A percentile compares a stretch with the other conserved stretches of the same genome.
Conservation (phyloP, 2,797 vertebrate genomes). For the Myotis pilosus region DNA sequence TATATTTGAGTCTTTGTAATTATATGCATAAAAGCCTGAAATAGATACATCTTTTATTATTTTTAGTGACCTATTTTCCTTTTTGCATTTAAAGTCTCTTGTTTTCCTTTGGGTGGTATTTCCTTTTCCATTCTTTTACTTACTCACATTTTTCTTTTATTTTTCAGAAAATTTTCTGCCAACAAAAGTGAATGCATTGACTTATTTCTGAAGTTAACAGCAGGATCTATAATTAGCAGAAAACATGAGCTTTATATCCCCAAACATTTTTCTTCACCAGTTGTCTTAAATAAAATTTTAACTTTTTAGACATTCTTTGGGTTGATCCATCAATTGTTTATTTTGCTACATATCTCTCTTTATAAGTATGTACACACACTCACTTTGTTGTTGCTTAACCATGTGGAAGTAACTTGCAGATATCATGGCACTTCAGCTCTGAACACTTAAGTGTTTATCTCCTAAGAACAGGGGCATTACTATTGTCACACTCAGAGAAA, state of each 20-base stretch:
- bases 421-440: background rate
- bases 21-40: background rate
- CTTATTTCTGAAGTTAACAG: conserved; percentile 18
- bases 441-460: background rate
- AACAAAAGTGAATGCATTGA: background rate
- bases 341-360: background rate
- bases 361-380: background rate
- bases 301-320: background rate
- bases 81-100: conserved; percentile 2
- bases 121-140: background rate
- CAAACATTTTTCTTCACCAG: background rate
- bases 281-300: conserved; percentile 24
- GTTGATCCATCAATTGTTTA: background rate
- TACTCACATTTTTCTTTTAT: background rate
- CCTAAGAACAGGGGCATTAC: background rate
- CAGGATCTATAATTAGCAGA: conserved; percentile 10
- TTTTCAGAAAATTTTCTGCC: conserved; percentile 22
- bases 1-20: background rate
- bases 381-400: background rate
- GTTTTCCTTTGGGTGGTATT: background rate
- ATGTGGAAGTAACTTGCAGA: background rate
- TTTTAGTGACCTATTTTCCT: background rate
- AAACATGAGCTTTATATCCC: background rate
- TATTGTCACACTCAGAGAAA: background rate
- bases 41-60: background rate